phyloP scores from a whole-genome alignment of 1,140 invertebrate species.

The Formica selysi region DNA sequence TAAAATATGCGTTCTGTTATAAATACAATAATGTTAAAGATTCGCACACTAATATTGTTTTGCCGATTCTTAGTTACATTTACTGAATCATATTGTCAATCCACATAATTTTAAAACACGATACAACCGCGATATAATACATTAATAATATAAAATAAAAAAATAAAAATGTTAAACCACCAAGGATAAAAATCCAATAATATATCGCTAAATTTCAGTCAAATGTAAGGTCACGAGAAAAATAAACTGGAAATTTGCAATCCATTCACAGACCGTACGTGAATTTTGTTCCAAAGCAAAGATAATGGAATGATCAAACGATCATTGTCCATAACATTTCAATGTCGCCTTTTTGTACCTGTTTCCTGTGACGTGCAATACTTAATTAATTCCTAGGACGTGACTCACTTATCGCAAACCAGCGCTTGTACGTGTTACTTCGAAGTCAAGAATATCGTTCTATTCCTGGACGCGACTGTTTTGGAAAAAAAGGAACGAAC shows the following conservation, averaged over 20 bases:
- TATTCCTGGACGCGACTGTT: slow-evolving; percentile 22
- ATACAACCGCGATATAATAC: not conserved
- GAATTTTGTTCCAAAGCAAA: slow-evolving; percentile 53
- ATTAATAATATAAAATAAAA: not conserved
- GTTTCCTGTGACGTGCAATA: slow-evolving; percentile 61
- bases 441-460: slow-evolving; percentile 44
- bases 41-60: too few species aligned
- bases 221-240: not conserved
- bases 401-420: slow-evolving; percentile 68
- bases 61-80: too few species aligned
- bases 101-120: not conserved
- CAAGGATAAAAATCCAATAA: not conserved
- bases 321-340: slow-evolving; percentile 43
- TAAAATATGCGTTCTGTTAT: too few species aligned
- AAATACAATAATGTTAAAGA: too few species aligned
- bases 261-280: slow-evolving; percentile 15
- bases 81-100: too few species aligned
- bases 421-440: slow-evolving; percentile 39
- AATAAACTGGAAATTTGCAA: slow-evolving; percentile 1
- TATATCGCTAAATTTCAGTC: not conserved
- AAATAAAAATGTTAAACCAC: not conserved
- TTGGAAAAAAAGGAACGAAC: slow-evolving; percentile 29
- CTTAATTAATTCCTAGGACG: slow-evolving; percentile 68
- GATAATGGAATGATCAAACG: slow-evolving; percentile 26
- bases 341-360: slow-evolving; percentile 60